Evolutionary conservation across 92 coral and sea anemone genomes (phyloP), one percentile per base, ranked within the genome.

Genomic region (Epizoanthus ramosus): DNA sequence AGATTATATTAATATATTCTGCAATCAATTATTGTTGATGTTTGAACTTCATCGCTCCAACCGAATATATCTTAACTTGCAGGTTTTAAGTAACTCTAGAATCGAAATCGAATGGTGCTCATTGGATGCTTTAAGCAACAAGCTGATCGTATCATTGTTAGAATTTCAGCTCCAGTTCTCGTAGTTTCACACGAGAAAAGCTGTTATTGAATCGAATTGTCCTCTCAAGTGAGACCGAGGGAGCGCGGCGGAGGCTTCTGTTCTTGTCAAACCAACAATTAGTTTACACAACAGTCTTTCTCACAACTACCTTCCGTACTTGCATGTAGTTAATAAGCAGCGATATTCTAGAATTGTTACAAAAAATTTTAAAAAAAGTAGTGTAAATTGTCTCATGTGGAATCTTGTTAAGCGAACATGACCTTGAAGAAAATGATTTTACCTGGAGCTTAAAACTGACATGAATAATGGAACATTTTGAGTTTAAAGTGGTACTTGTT

Each of bases 381-480:
- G 54, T 47, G 54, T 12, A 47, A 47, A 47, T 47, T 47, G 54
- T 9, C 54, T 47, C 54, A 1, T 47, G 54, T 47, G 13, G 54
- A 47, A 47, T 37, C 43, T 3, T 21, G 61, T 59, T 18, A 18
- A 10, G 31, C 81, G 69, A 68, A 76, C 0, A 28, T 2, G 31
- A 22, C 22, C 71, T n/a, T 60, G 37, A 45, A 63, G 58, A 77
- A 77, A 60, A 18, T n/a, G 37, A 25, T 60, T 59, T 75, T 77
- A 61, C 79, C 47, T 25, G 22, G 22, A 24, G 79, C 63, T 14
- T 52, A 22, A 61, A 21, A 43, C 24, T 43, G 23, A 35, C 56
- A 18, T 60, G 71, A 10, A 41, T 77, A 61, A 61, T 60, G 18
- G n/a, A 61, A 4, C 63, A 21, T 23, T 22, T 15, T 13, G 60